A percentile compares a stretch with the other conserved stretches of the same genome.
phyloP scores from a whole-genome alignment of 2,888 invertebrate species.

The Mesorhabditis sp. region DNA sequence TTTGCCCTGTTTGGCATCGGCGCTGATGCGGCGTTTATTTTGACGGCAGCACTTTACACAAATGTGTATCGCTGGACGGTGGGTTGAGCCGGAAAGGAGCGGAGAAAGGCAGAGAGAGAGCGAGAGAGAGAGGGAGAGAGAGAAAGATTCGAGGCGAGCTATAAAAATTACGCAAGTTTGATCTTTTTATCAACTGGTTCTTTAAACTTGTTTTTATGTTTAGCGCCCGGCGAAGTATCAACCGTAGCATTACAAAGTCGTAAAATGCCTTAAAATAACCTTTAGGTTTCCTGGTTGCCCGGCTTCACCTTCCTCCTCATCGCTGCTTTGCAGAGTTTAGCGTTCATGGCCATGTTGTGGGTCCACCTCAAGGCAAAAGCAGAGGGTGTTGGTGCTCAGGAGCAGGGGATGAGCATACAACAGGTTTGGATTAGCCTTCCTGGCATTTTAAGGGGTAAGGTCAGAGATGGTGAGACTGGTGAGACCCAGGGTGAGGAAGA shows the following conservation, averaged over 20 bases:
- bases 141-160: not conserved
- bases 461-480: too few species aligned
- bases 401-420: not conserved
- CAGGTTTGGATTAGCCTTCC: too few species aligned
- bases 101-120: too few species aligned
- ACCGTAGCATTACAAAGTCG: too few species aligned
- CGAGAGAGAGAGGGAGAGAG: constrained; percentile 8
- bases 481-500: too few species aligned
- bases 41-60: constrained; percentile 28
- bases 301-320: constrained; percentile 37
- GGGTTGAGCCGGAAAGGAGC: not conserved
- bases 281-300: constrained; percentile 29
- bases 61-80: constrained; percentile 25
- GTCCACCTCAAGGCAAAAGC: constrained; percentile 26
- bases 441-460: too few species aligned
- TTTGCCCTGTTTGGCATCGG: constrained; percentile 42
- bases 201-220: not conserved
- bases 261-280: not conserved
- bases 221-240: constrained; percentile 19
- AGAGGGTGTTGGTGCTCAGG: constrained; percentile 24
- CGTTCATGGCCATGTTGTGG: constrained; percentile 30
- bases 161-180: too few species aligned
- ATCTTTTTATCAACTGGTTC: not conserved
- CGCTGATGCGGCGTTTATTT: constrained; percentile 34
- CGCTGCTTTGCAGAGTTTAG: constrained; percentile 23